Percentiles rank a stretch among this genome's conserved stretches.
Conservation (phyloP, 2,888 invertebrate species). For the Chrysolina americana region DNA sequence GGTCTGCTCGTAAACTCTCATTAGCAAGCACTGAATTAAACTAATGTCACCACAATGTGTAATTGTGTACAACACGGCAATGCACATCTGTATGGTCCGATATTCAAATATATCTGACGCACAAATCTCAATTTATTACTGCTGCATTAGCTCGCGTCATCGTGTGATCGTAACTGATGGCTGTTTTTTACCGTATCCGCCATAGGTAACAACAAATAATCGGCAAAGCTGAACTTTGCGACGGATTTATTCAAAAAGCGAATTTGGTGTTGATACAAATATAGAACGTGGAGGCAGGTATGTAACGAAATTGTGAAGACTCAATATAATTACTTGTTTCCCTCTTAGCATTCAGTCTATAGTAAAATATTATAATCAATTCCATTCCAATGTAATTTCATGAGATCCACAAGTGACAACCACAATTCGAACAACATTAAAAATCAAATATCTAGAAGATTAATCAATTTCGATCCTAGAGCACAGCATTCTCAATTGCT, state of each 20-base stretch:
- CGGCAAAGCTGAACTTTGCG: neutral
- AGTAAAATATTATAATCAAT: too few species aligned
- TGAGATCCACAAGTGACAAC: too few species aligned
- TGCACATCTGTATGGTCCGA: constrained; percentile 61
- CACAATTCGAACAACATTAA: too few species aligned
- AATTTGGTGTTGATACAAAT: neutral
- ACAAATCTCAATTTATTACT: constrained; percentile 69
- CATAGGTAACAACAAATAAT: constrained; percentile 21
- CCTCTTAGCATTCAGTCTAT: too few species aligned
- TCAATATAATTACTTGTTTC: too few species aligned
- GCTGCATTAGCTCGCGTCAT: constrained; percentile 66
- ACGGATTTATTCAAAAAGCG: neutral
- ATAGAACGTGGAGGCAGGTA: too few species aligned
- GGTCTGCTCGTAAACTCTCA: constrained; percentile 68
- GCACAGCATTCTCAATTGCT: constrained; percentile 1
- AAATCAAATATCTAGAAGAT: too few species aligned
- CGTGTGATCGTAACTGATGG: constrained; percentile 66
- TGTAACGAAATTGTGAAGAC: too few species aligned
- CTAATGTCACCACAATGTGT: constrained; percentile 70
- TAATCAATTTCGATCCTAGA: neutral
- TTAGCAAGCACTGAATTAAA: constrained; percentile 69
- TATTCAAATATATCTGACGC: constrained; percentile 68
- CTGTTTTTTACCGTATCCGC: constrained; percentile 41
- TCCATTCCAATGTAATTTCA: too few species aligned
- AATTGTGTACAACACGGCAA: constrained; percentile 66